Evolutionary conservation across 2,888 invertebrate genomes (phyloP), one percentile per base, ranked within the genome.

Genomic region (Neoascia interrupta): DNA sequence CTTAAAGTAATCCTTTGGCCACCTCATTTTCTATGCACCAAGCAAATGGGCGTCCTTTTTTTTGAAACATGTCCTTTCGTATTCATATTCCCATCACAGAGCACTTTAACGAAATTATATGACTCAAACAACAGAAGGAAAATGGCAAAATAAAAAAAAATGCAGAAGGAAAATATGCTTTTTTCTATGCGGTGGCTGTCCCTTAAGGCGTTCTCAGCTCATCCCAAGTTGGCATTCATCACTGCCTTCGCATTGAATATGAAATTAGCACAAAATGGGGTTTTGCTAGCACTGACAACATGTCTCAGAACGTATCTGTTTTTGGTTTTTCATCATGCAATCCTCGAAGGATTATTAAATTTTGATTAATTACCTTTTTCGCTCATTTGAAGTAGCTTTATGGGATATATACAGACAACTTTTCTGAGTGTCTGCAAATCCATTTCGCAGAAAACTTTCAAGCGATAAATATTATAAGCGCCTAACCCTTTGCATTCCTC

Each of bases 301-400:
- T 13, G 19, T 36, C 51, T 13, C 19, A 15, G 10, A 19, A 19
- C 19, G 15, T 21, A 10, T 21, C 10, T 15, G 5, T 36, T 13
- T 4, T 4, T n/a, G n/a, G n/a, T 10, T 10, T 21, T 13, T 6
- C 6, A 13, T 18, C 19, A 13, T 3, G 1, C 11, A 31, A 2
- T 11, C 18, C 15, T 41, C 41, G 15, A 13, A 13, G 60, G 36
- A 49, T 26, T 49, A 36, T 28, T 37, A n/a, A n/a, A 61, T 61
- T 61, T 63, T 63, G 61, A 63, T 63, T 63, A 63, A 63, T 63
- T 60, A 60, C 21, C 19, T 10, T 21, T n/a, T 23, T n/a, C 49
- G 39, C 28, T 15, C 19, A 3, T n/a, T n/a, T n/a, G n/a, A n/a
- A n/a, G n/a, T n/a, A n/a, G n/a, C n/a, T n/a, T n/a, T n/a, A n/a